phyloP scores from a whole-genome alignment of 2,113 vertebrate species.

The Oxygymnocypris stewartii region DNA sequence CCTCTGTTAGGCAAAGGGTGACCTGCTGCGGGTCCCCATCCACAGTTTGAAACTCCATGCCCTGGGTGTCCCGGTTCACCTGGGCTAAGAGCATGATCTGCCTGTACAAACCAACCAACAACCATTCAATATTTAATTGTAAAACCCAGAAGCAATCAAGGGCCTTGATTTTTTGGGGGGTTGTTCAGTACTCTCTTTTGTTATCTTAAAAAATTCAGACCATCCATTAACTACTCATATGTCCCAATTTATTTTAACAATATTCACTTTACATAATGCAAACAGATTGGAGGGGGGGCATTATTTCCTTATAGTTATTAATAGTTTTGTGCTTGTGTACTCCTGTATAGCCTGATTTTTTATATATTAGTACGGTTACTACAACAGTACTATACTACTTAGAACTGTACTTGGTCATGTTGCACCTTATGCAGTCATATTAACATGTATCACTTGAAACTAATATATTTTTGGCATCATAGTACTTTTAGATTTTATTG shows the following conservation, averaged over 20 bases:
- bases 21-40: slow-evolving; percentile 92
- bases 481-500: neutral
- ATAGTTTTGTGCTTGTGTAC: neutral
- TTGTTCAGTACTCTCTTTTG: neutral
- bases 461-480: neutral
- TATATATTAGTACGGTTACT: neutral
- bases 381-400: neutral
- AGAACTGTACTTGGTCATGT: neutral
- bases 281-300: neutral
- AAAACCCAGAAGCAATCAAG: neutral
- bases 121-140: neutral
- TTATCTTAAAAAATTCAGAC: neutral
- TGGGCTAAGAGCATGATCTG: slow-evolving; percentile 96
- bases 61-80: slow-evolving; percentile 96
- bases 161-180: neutral
- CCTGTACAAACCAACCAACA: slow-evolving; percentile 65
- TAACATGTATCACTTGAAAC: neutral
- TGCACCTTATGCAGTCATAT: neutral
- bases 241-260: neutral
- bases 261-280: neutral
- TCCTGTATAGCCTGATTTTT: neutral
- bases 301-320: neutral
- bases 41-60: slow-evolving; percentile 96
- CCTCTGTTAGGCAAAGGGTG: slow-evolving; percentile 93
- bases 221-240: neutral